phyloP scores from a whole-genome alignment of 1,140 invertebrate species.

The Drosophila malerkotliana region DNA sequence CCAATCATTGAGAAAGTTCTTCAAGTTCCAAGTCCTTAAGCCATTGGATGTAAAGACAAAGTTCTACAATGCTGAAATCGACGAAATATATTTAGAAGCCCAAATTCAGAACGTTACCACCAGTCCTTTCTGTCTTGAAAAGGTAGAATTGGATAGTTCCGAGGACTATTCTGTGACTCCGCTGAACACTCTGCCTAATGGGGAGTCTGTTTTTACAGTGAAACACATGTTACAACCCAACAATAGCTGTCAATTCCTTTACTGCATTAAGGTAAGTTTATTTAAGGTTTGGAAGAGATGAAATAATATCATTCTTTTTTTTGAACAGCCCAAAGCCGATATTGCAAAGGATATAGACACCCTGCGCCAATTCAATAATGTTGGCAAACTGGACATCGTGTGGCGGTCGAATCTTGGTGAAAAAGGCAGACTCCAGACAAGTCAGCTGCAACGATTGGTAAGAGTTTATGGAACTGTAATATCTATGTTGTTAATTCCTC shows the following conservation, averaged over 20 bases:
- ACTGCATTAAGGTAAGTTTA: constrained; percentile 88
- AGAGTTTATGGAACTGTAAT: constrained; percentile 19
- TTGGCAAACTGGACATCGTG: constrained; percentile 98
- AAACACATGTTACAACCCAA: constrained; percentile 92
- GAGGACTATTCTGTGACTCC: constrained; percentile 91
- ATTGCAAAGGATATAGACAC: constrained; percentile 90
- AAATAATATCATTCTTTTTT: neutral
- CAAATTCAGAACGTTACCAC: constrained; percentile 85
- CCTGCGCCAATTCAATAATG: constrained; percentile 93
- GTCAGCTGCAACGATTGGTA: constrained; percentile 95
- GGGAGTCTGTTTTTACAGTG: constrained; percentile 92
- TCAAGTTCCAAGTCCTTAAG: constrained; percentile 99
- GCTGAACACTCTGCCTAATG: constrained; percentile 87
- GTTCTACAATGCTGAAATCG: constrained; percentile 98
- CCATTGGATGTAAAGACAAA: constrained; percentile 99
- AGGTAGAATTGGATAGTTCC: constrained; percentile 92
- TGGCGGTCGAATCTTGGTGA: constrained; percentile 98
- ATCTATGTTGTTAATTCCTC: constrained; percentile 55
- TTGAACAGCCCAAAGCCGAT: constrained; percentile 87
- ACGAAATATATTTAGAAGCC: constrained; percentile 98
- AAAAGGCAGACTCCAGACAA: constrained; percentile 96
- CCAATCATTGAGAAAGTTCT: constrained; percentile 96
- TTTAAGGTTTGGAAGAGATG: neutral
- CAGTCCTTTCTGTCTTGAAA: constrained; percentile 74
- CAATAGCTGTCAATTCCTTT: constrained; percentile 95